Conservation (phyloP, 2,888 invertebrate species). For the Pocota personata region DNA sequence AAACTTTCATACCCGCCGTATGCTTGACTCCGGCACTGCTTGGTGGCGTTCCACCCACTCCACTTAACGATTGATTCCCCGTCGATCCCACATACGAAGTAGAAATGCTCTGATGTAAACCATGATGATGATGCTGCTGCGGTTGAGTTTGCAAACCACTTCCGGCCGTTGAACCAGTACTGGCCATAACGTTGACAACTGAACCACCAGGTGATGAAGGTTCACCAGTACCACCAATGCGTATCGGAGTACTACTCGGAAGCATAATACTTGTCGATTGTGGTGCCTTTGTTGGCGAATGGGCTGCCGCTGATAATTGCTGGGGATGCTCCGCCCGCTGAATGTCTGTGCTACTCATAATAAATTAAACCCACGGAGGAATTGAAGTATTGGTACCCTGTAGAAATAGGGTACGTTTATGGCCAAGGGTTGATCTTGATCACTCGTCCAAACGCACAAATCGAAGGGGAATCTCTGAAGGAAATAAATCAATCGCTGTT, state of each 20-base stretch:
- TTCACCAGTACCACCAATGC: conserved; percentile 78
- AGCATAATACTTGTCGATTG: conserved; percentile 51
- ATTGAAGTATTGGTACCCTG: not conserved
- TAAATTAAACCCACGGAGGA: conserved; percentile 18
- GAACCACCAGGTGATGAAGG: conserved; percentile 72
- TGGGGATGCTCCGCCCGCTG: conserved; percentile 36
- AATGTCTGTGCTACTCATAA: conserved; percentile 46
- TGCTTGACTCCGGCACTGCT: conserved; percentile 79
- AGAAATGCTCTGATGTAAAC: conserved; percentile 70
- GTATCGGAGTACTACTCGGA: conserved; percentile 79
- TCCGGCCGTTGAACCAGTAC: conserved; percentile 76
- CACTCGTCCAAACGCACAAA: not conserved
- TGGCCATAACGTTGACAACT: conserved; percentile 52
- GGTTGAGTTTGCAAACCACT: conserved; percentile 75
- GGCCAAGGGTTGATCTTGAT: not conserved
- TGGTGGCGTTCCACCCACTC: conserved; percentile 78
- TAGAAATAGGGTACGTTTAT: too few species aligned
- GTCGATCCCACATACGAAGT: conserved; percentile 76
- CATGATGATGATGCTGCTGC: conserved; percentile 75
- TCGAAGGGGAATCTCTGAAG: not conserved
- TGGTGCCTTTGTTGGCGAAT: not conserved
- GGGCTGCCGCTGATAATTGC: conserved; percentile 2
- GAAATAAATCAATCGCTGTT: conserved; percentile 47
- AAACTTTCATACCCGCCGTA: conserved; percentile 52
- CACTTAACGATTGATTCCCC: conserved; percentile 77